Base-by-base conservation (phyloP, 1,140 invertebrate genomes). In the Sycophila sp. region DNA sequence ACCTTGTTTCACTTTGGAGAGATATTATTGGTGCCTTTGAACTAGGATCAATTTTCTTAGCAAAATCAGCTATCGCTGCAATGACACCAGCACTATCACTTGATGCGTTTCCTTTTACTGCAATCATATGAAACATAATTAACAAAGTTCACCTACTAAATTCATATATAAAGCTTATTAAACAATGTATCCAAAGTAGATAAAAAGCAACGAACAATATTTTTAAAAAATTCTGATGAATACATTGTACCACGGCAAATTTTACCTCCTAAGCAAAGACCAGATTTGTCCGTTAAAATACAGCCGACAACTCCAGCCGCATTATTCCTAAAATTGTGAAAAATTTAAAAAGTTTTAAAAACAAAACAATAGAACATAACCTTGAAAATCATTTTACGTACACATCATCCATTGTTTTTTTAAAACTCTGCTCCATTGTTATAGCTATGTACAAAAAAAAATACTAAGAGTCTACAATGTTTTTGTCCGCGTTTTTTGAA, bases 201-300 rank as follows among this genome's bases (percentile, higher is more conserved):
- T 19, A 34, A 36, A 56, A 56, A 8, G 8, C 15, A 1, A 34
- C 19, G n/a, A 10, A 32, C 13, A 36, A 55, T 1, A 26, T 8
- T 1, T 55, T 63, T 10, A n/a, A n/a, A n/a, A n/a, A n/a, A n/a
- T n/a, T n/a, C 45, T 32, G 30, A 19, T n/a, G n/a, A 36, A 28
- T 40, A 32, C 4, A 58, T n/a, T 49, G 5, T 55, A 62, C 2
- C 11, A 26, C 7, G 40, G 6, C 11, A 56, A 34, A 55, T 24
- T 19, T 66, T 77, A 86, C 86, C 81, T 80, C 81, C 85, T 65
- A 87, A 79, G 69, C 84, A 87, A 55, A 87, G 78, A 56, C 86
- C 86, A 60, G 81, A 76, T 65, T 81, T 78, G 74, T 87, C 85
- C 6, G 83, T 77, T 47, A 86, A 75, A 60, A 87, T 72, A 55